Conservation (phyloP, 2,113 vertebrate genomes). For the Thamnaconus septentrionalis region DNA sequence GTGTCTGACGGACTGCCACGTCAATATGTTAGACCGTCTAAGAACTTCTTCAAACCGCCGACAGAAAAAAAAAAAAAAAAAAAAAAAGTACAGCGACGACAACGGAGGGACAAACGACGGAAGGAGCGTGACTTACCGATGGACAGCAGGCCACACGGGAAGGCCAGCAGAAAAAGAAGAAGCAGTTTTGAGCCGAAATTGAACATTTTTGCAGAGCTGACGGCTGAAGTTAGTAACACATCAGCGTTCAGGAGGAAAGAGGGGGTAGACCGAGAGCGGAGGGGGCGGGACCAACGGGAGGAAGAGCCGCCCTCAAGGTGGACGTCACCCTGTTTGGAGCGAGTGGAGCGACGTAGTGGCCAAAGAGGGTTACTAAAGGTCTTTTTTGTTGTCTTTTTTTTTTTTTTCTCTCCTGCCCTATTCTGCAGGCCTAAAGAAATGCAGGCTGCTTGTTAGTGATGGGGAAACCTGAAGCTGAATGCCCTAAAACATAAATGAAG, state of each 20-base stretch:
- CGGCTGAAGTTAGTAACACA: slow-evolving; percentile 50
- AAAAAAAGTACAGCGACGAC: too few species aligned
- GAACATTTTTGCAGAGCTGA: slow-evolving; percentile 60
- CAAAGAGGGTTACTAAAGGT: too few species aligned
- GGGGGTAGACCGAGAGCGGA: background rate
- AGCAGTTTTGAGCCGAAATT: slow-evolving; percentile 57
- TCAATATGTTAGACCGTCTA: slow-evolving; percentile 17
- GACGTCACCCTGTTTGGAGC: background rate
- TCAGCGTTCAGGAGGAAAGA: slow-evolving; percentile 48
- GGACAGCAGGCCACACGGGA: slow-evolving; percentile 63
- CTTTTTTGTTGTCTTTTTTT: too few species aligned
- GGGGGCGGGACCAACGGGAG: slow-evolving; percentile 16
- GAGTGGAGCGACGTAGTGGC: too few species aligned
- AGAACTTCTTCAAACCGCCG: background rate
- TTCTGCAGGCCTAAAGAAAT: too few species aligned
- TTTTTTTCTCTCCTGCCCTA: too few species aligned
- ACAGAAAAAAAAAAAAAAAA: background rate
- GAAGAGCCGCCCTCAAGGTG: slow-evolving; percentile 17
- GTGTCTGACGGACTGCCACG: slow-evolving; percentile 50
- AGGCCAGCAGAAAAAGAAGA: slow-evolving; percentile 69
- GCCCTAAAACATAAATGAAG: too few species aligned
- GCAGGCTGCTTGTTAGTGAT: too few species aligned
- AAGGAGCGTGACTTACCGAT: slow-evolving; percentile 54
- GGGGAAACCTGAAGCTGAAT: too few species aligned
- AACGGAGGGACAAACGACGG: background rate